phyloP scores from a whole-genome alignment of 2,888 invertebrate species.

The Empis livida region DNA sequence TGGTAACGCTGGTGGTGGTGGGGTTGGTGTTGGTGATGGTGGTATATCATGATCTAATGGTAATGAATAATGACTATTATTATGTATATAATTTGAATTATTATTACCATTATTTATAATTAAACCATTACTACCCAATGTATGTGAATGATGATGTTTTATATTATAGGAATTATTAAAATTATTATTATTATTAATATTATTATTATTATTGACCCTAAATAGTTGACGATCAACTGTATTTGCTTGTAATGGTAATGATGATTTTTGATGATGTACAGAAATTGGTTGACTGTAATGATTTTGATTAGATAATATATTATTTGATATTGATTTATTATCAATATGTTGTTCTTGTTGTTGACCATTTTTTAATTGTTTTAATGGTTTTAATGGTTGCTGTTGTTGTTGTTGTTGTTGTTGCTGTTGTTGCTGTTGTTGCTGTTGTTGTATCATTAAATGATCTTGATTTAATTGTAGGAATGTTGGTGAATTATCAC shows the following conservation, averaged over 20 bases:
- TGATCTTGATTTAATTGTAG: slow-evolving; percentile 35
- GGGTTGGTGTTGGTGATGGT: slow-evolving; percentile 28
- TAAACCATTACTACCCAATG: not conserved
- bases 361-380: not conserved
- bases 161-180: slow-evolving; percentile 1
- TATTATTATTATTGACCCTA: slow-evolving; percentile 1
- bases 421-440: not conserved
- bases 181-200: not conserved
- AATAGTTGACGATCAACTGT: slow-evolving; percentile 1
- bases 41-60: slow-evolving; percentile 30
- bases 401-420: not conserved
- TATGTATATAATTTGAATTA: slow-evolving; percentile 31
- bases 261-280: slow-evolving; percentile 2
- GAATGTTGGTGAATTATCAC: slow-evolving; percentile 21
- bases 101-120: slow-evolving; percentile 1
- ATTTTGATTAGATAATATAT: slow-evolving; percentile 17
- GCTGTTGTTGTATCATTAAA: slow-evolving; percentile 22
- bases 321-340: not conserved
- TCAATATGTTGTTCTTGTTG: slow-evolving; percentile 2
- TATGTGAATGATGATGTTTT: not conserved
- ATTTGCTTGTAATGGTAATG: not conserved
- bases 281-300: slow-evolving; percentile 32
- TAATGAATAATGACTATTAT: slow-evolving; percentile 33
- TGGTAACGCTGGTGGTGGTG: slow-evolving; percentile 32
- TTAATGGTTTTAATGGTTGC: not conserved